Percentiles rank a stretch among this genome's conserved stretches.
These are phyloP conservation scores for Basileuterus tristriatus DNA, from an alignment of 2,797 vertebrate genomes.

Conservation along the genomic window DNA sequence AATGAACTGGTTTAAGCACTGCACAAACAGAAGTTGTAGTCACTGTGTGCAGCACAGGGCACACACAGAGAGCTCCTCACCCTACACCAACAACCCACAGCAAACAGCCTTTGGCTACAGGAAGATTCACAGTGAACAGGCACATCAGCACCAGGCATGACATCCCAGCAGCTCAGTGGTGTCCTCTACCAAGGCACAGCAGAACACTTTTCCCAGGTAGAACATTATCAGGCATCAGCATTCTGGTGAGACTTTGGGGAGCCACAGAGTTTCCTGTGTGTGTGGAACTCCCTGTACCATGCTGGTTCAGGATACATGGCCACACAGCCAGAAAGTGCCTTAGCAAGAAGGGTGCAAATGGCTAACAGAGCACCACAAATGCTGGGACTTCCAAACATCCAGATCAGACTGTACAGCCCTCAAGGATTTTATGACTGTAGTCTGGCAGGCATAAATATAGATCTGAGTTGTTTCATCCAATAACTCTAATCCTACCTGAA, in stretches of 20 bases:
- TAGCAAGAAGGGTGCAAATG: not conserved
- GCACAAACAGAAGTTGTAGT: not conserved
- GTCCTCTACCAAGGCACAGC: not conserved
- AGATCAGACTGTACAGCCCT: not conserved
- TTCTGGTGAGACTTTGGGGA: accelerated
- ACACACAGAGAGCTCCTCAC: not conserved
- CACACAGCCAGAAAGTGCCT: not conserved
- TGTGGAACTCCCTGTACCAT: not conserved
- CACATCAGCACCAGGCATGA: not conserved
- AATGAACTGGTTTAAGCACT: not conserved
- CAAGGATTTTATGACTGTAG: not conserved
- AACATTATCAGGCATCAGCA: not conserved
- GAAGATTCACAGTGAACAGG: not conserved
- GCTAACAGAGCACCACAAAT: not conserved
- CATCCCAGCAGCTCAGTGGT: not conserved
- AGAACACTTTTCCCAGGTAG: not conserved
- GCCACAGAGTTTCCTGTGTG: not conserved
- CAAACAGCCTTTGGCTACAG: not conserved
- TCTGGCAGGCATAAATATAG: not conserved
- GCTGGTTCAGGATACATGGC: accelerated
- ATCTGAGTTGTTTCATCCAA: not conserved
- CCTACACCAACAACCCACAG: not conserved
- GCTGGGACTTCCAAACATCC: not conserved
- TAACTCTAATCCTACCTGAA: not conserved
- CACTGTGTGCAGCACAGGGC: not conserved